phyloP scores from a whole-genome alignment of 2,888 invertebrate genomes.

The Nomada hirtipes region DNA sequence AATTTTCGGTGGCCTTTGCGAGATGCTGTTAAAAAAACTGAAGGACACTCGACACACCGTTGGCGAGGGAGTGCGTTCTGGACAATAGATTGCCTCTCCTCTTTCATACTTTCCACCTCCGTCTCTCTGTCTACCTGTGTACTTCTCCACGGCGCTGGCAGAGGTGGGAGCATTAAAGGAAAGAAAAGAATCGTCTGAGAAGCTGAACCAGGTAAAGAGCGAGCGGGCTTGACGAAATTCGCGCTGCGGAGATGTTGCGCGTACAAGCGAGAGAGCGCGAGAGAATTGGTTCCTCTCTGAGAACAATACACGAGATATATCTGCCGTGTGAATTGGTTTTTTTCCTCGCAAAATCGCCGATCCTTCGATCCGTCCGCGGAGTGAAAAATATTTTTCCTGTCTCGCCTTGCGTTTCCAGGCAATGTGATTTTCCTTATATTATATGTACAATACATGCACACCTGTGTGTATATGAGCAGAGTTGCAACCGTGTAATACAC shows the following conservation, averaged over 20 bases:
- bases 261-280: neutral
- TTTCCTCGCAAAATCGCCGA: slow-evolving; percentile 21
- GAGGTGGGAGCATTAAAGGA: slow-evolving; percentile 13
- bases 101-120: slow-evolving; percentile 23
- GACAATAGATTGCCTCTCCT: slow-evolving; percentile 47
- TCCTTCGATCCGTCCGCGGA: neutral
- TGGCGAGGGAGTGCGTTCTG: neutral
- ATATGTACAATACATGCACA: too few relatives aligned
- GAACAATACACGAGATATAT: slow-evolving; percentile 43
- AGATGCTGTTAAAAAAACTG: slow-evolving; percentile 52
- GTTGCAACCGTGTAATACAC: neutral
- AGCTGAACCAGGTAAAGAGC: neutral
- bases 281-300: slow-evolving; percentile 25
- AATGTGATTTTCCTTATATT: neutral
- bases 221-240: slow-evolving; percentile 7
- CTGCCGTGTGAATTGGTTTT: slow-evolving; percentile 47
- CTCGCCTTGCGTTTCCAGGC: too few relatives aligned
- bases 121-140: neutral
- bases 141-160: neutral
- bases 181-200: neutral
- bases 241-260: neutral
- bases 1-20: slow-evolving; percentile 38
- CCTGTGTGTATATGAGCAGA: too few relatives aligned
- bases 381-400: neutral
- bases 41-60: slow-evolving; percentile 49